Evolutionary conservation across 2,113 vertebrate species (phyloP).

Genomic region (Oenanthe oenanthe): DNA sequence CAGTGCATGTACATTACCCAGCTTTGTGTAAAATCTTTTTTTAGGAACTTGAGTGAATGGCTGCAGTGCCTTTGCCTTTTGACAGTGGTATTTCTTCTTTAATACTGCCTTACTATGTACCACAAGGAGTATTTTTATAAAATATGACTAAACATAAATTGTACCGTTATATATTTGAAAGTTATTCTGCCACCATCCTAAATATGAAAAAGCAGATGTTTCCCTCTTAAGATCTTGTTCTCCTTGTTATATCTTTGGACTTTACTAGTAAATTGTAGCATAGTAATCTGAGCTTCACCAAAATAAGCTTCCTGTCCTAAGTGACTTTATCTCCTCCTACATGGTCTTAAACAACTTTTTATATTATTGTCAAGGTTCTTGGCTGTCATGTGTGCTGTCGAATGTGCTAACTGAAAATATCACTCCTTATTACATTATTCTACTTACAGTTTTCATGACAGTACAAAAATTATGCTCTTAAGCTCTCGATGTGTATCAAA

Average conservation of each 20-base stretch:
- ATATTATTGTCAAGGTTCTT: background rate
- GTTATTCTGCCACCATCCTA: background rate
- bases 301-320: background rate
- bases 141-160: background rate
- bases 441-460: background rate
- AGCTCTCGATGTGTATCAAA: background rate
- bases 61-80: background rate
- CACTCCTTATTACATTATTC: background rate
- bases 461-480: background rate
- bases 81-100: background rate
- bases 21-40: background rate
- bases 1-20: accelerated
- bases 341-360: background rate
- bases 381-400: background rate
- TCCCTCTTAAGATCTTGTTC: background rate
- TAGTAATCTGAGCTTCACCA: background rate
- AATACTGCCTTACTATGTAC: background rate
- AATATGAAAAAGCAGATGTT: background rate
- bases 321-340: background rate
- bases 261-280: background rate
- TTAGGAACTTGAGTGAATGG: background rate
- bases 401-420: background rate
- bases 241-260: background rate
- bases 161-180: background rate
- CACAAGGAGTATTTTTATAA: background rate